Conservation (phyloP, 1,140 invertebrate genomes). For the Mylabris phalerata region DNA sequence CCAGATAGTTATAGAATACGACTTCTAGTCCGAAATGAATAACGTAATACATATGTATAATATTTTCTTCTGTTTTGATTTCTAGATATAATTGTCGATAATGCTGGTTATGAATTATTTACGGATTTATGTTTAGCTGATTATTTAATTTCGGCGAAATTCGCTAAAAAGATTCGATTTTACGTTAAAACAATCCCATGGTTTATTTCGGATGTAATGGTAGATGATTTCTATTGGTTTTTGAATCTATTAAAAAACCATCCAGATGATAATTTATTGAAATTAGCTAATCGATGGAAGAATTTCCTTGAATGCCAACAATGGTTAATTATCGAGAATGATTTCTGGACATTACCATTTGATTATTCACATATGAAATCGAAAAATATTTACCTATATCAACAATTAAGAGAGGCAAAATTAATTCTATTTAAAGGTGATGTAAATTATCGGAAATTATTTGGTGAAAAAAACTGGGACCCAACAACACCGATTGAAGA, state of each 20-base stretch:
- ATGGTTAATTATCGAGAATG: conserved; percentile 51
- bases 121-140: conserved; percentile 84
- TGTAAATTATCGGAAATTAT: conserved; percentile 90
- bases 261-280: conserved; percentile 32
- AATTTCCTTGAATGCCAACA: conserved; percentile 46
- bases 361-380: conserved; percentile 73
- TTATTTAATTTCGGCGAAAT: conserved; percentile 60
- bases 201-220: conserved; percentile 91
- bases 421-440: conserved; percentile 93
- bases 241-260: conserved; percentile 45
- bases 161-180: conserved; percentile 68
- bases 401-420: conserved; percentile 58
- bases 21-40: too few species aligned
- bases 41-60: too few species aligned
- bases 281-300: conserved; percentile 51
- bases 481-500: conserved; percentile 59
- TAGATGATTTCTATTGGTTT: conserved; percentile 69
- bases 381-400: conserved; percentile 62
- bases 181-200: conserved; percentile 89
- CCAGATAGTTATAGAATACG: too few species aligned
- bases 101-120: conserved; percentile 90
- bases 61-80: conserved; percentile 11
- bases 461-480: conserved; percentile 83
- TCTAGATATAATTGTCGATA: conserved; percentile 83
- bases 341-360: conserved; percentile 85